Evolutionary conservation across 2,113 vertebrate genomes (phyloP), one percentile per base, ranked within the genome.

Genomic region (Oncorhynchus keta): DNA sequence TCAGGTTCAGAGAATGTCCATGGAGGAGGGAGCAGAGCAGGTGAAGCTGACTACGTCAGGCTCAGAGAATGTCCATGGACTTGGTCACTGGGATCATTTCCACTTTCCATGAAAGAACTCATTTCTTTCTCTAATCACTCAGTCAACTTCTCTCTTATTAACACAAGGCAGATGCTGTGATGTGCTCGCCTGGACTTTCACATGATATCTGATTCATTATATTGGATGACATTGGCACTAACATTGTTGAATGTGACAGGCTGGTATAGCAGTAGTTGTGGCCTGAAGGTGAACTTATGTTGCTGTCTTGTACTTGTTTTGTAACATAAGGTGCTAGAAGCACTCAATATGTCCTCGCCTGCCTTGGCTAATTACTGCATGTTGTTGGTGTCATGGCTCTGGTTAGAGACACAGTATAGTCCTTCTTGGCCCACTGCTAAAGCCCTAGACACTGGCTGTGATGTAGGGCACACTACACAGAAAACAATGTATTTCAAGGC

Each of bases 271-370:
- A 83, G 83, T 75, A 78, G 74, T 13, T 39, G 70, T 24, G 79
- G 74, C 82, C 76, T 32, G 71, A 73, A 82, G 79, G 83, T 80
- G 68, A 61, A 80, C 55, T 84, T 68, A 61, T 22, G 59, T 20
- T 57, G 20, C 59, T n/a, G 18, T 62, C 59, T 22, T 62, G 12
- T 79, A 72, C 72, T 77, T 39, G 76, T 79, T 75, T 75, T 70
- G 68, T 79, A 78, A 84, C 87, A 89, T 87, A 90, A 82, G 87
- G 88, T 86, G 87, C 83, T 76, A 82, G 76, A 79, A 45, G 39
- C 39, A 45, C 39, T 81, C 90, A 90, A 86, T 91, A 89, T 89
- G 88, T 83, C 85, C 78, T 78, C 70, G 79, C 81, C 79, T 72
- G 80, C 78, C 86, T 87, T 87, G 81, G 85, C 76, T 86, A 74